Evolutionary conservation across 64 coral and sea anemone genomes (phyloP).

Genomic region (Anthopleura sola): DNA sequence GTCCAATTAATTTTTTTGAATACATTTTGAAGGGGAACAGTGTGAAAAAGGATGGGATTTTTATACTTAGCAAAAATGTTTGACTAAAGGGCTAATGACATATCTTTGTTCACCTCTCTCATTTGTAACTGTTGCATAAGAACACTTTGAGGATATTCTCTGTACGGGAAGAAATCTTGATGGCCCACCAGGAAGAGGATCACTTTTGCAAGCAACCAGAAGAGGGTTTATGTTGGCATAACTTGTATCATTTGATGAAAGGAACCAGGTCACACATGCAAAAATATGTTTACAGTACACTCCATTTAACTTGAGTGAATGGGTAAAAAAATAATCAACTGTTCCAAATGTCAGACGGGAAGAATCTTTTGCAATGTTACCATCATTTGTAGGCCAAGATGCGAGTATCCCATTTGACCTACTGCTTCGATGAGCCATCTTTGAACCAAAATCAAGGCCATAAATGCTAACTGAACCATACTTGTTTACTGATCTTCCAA

Average conservation of each 20-base stretch:
- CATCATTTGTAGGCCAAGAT: constrained; percentile 22
- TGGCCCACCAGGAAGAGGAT: constrained; percentile 27
- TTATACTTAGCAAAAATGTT: constrained; percentile 7
- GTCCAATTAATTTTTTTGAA: no score
- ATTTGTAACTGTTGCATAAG: neutral
- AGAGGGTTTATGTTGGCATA: constrained; percentile 14
- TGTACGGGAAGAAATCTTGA: constrained; percentile 19
- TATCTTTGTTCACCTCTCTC: constrained; percentile 6
- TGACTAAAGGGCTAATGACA: neutral
- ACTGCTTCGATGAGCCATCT: constrained; percentile 6
- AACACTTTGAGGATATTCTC: constrained; percentile 37
- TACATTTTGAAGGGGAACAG: neutral
- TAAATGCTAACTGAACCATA: neutral
- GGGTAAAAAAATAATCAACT: constrained; percentile 33
- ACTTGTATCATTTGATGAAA: neutral
- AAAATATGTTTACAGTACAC: constrained; percentile 5
- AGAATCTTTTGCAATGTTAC: constrained; percentile 34
- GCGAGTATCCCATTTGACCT: constrained; percentile 18
- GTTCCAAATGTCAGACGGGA: constrained; percentile 16
- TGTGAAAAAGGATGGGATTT: neutral
- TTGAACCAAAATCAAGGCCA: constrained; percentile 19
- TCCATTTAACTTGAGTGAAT: neutral
- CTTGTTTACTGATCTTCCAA: neutral
- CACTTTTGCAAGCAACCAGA: neutral
- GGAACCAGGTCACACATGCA: constrained; percentile 41